Evolutionary conservation across 2,888 invertebrate species (phyloP).

Genomic region (Drosophila mercatorum): DNA sequence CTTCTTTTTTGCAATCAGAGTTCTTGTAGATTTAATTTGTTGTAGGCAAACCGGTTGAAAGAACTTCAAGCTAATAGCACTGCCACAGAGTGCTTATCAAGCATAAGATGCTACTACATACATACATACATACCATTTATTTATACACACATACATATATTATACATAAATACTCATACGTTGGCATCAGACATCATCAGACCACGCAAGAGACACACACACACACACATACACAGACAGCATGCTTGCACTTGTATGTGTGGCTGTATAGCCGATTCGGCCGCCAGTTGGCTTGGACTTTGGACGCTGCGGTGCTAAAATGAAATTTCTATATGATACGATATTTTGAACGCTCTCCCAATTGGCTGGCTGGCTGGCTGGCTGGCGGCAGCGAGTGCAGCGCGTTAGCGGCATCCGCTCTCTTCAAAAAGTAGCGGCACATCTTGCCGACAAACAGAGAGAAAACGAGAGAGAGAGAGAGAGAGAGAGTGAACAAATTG

Average conservation of each 20-base stretch:
- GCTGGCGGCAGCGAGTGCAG: slow-evolving; percentile 28
- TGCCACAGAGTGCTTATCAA: slow-evolving; percentile 68
- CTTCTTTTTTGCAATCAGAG: not conserved
- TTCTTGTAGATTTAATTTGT: slow-evolving; percentile 18
- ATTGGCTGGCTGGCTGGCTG: slow-evolving; percentile 30
- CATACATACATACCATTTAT: not conserved
- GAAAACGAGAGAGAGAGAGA: not conserved
- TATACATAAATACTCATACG: slow-evolving; percentile 23
- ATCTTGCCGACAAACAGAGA: slow-evolving; percentile 7
- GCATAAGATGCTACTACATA: slow-evolving; percentile 57
- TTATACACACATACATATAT: not conserved
- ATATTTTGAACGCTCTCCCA: slow-evolving; percentile 59
- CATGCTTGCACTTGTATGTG: slow-evolving; percentile 1
- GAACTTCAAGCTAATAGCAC: slow-evolving; percentile 61
- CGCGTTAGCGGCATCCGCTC: slow-evolving; percentile 25
- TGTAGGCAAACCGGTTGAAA: slow-evolving; percentile 65
- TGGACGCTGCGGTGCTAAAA: slow-evolving; percentile 60
- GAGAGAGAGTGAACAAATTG: not conserved
- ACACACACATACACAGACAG: not conserved
- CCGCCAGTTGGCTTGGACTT: slow-evolving; percentile 62
- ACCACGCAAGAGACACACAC: slow-evolving; percentile 40
- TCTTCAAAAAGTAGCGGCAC: slow-evolving; percentile 14
- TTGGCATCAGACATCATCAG: slow-evolving; percentile 46
- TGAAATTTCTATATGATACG: slow-evolving; percentile 71
- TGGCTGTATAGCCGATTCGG: slow-evolving; percentile 26